Conservation (phyloP, 1,140 invertebrate genomes). For the Bradysia coprophila region DNA sequence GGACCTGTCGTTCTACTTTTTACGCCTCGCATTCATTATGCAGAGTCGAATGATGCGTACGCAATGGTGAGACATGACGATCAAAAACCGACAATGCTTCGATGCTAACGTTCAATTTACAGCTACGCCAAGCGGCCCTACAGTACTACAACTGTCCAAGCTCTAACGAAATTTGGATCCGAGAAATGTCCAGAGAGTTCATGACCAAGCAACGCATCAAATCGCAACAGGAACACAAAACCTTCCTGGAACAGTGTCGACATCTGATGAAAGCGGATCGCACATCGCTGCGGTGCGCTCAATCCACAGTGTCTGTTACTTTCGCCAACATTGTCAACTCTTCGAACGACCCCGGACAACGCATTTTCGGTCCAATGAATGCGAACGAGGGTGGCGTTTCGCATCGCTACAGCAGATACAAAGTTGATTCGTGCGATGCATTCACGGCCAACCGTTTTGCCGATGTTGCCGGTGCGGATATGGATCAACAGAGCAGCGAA, state of each 20-base stretch:
- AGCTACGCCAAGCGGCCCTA: slow-evolving; percentile 36
- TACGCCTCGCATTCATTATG: slow-evolving; percentile 46
- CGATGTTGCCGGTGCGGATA: not conserved
- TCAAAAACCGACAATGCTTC: not conserved
- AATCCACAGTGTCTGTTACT: not conserved
- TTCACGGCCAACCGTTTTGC: not conserved
- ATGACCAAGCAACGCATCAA: slow-evolving; percentile 6
- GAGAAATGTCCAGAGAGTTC: slow-evolving; percentile 17
- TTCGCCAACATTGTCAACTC: not conserved
- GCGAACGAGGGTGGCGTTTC: not conserved
- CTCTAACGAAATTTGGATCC: slow-evolving; percentile 24
- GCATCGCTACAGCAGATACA: not conserved
- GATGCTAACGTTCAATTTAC: slow-evolving; percentile 9
- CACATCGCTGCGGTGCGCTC: too few species aligned
- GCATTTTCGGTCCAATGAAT: not conserved
- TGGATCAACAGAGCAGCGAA: slow-evolving; percentile 20
- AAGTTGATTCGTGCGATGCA: not conserved
- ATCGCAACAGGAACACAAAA: not conserved
- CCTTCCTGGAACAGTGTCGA: not conserved
- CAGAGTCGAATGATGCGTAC: slow-evolving; percentile 35
- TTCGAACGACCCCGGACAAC: not conserved
- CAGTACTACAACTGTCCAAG: slow-evolving; percentile 43
- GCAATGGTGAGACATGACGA: slow-evolving; percentile 31
- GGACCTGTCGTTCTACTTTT: slow-evolving; percentile 50
- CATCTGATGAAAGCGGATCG: not conserved